Conservation (phyloP, 1,140 invertebrate genomes). For the Anagrus nilaparvatae region DNA sequence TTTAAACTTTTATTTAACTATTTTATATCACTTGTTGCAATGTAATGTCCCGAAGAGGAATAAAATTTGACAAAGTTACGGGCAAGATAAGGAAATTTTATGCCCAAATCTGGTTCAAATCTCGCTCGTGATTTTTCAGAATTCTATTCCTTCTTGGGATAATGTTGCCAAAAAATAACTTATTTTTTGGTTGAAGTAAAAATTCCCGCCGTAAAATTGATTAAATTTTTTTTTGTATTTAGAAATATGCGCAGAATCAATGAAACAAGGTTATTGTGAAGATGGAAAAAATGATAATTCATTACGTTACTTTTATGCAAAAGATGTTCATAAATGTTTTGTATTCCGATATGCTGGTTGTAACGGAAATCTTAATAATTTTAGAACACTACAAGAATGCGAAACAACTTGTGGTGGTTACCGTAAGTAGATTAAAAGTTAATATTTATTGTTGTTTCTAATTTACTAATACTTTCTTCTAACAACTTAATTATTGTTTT, state of each 20-base stretch:
- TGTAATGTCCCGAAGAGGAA: no score
- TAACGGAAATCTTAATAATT: slow-evolving; percentile 65
- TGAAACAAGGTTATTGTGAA: slow-evolving; percentile 51
- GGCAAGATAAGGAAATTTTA: not conserved
- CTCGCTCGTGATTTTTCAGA: no score
- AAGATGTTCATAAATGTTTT: slow-evolving; percentile 49
- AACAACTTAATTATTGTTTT: slow-evolving; percentile 1
- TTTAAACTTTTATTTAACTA: no score
- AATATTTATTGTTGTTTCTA: slow-evolving; percentile 1
- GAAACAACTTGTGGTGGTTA: slow-evolving; percentile 40
- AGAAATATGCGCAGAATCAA: slow-evolving; percentile 50
- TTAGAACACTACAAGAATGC: slow-evolving; percentile 48
- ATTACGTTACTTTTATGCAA: slow-evolving; percentile 63
- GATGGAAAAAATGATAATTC: slow-evolving; percentile 44
- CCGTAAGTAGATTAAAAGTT: slow-evolving; percentile 36
- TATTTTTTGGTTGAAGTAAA: no score
- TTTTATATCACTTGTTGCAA: no score
- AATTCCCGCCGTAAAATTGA: no score
- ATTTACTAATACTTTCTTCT: not conserved
- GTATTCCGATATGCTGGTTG: slow-evolving; percentile 70
- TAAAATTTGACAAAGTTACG: no score
- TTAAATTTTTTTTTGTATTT: no score
- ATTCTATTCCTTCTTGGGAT: no score
- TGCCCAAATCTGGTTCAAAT: no score
- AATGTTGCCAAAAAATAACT: slow-evolving; percentile 4